These are phyloP conservation scores for Tetropium fuscum DNA, from an alignment of 2,888 invertebrate genomes.

Conservation along the genomic window DNA sequence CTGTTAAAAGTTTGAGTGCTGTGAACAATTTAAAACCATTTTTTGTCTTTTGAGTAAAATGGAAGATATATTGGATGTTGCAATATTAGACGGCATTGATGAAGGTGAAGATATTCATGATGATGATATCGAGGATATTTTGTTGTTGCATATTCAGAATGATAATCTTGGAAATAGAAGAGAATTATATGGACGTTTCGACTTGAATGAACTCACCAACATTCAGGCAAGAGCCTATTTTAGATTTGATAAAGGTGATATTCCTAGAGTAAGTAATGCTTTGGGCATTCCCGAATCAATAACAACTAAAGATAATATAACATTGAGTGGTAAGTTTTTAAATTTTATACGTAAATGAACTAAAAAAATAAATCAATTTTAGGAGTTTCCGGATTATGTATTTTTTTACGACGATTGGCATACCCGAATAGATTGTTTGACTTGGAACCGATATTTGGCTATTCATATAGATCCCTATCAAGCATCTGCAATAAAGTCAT, in stretches of 20 bases:
- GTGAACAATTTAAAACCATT: too few relatives aligned
- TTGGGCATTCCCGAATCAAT: slow-evolving; percentile 8
- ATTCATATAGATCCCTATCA: slow-evolving; percentile 5
- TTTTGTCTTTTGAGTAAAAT: not conserved
- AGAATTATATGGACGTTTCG: slow-evolving; percentile 1
- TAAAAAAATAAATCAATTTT: too few relatives aligned
- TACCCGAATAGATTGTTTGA: slow-evolving; percentile 34
- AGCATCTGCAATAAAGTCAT: slow-evolving; percentile 13
- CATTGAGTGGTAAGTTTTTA: slow-evolving; percentile 2
- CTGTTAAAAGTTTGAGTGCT: too few relatives aligned
- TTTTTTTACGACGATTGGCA: slow-evolving; percentile 30
- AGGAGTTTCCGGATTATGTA: too few relatives aligned
- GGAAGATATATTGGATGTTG: slow-evolving; percentile 5
- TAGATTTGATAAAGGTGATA: slow-evolving; percentile 5
- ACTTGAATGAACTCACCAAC: not conserved
- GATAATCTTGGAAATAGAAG: not conserved
- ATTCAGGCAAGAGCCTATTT: not conserved
- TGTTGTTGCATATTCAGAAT: not conserved
- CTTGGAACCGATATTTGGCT: slow-evolving; percentile 27
- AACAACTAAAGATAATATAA: not conserved
- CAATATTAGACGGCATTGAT: not conserved
- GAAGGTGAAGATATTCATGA: not conserved
- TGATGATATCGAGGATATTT: not conserved
- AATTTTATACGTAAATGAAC: too few relatives aligned
- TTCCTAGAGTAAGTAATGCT: slow-evolving; percentile 1